Evolutionary conservation across 2,113 vertebrate species (phyloP), one percentile per base, ranked within the genome.

Genomic region (Rhinoptilus africanus): DNA sequence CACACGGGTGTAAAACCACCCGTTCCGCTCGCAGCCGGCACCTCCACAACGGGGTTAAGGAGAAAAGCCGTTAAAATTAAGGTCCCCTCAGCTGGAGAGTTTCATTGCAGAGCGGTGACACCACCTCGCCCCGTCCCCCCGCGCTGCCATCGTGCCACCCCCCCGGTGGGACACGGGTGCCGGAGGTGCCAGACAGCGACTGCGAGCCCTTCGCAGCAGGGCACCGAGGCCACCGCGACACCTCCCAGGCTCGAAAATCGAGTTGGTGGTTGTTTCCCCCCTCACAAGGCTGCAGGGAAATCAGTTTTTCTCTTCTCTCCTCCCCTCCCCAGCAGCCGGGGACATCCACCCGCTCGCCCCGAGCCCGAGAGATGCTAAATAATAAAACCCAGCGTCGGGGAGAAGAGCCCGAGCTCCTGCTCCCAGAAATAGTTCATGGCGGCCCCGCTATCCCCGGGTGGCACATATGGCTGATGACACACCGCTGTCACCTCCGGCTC

Each of bases 401-500:
- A 69, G 30, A 28, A 13, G 14, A 71, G 56, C 3, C 45, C 8
- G 5, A 84, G 72, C 82, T n/a, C 66, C 48, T 6, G 75, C 56
- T 67, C 62, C 85, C 79, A 53, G 66, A 18, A 77, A 60, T 24
- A 72, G 45, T 27, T 6, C 3, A 1, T 62, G 4, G 14, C 3
- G 56, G 68, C 50, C 43, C 37, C 22, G 54, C 48, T n/a, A 4
- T 75, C 68, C 80, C 35, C 34, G 77, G 54, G 84, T 6, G 53
- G 78, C 89, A 71, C 89, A 94, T 59, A 94, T 59, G 85, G 93
- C 68, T 45, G 89, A 64, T 88, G 85, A 75, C 79, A 94, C 74
- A 80, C 69, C 53, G 75, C 93, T 85, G 85, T 88, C 93, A 94
- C 89, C 89, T 71, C 85, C 89, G 5, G 76, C 92, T 89, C 87